Base-by-base conservation (phyloP, 92 coral and sea anemone species). In the Palythoa caribaeorum region DNA sequence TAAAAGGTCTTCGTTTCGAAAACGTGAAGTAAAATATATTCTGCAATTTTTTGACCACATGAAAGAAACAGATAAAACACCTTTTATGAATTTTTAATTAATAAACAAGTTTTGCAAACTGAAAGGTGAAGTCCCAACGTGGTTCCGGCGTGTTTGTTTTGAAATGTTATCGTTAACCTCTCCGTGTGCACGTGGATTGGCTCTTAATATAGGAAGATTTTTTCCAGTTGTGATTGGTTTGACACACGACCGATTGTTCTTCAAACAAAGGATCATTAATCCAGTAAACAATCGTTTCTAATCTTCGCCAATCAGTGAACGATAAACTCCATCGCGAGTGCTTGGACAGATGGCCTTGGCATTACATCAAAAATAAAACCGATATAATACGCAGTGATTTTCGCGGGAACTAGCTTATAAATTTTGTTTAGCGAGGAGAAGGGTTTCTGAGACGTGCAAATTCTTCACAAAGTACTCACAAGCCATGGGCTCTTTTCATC, bases 91-190 rank as follows among this genome's bases (percentile, higher is more conserved):
- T 90, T 78, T 84, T 92, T 84, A 55, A 94, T 92, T 65, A 21
- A 44, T 44, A 44, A 12, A 52, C 17, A n/a, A 76, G 19, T 3
- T 63, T 63, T 63, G 2, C 70, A 63, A 63, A 87, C 84, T 40
- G 73, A 88, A 71, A 81, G 76, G 89, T 53, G 62, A 69, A 85
- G 60, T 73, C 81, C 76, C 96, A 94, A 71, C 98, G 98, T 94
- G 98, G 94, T 89, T 89, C 74, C 90, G 89, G 86, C 84, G 87
- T 93, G 97, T 92, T 92, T 93, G 90, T 92, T 92, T 92, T 92
- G 92, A 92, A 91, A 92, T 68, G 21, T 66, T n/a, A 81, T 54
- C 40, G 52, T 72, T 53, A 62, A 36, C 88, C 81, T 88, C 83
- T 74, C 78, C 76, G 76, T 84, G 88, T 87, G 87, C 96, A 94